Conservation (phyloP, 2,888 invertebrate genomes). For the Philereme transversata region DNA sequence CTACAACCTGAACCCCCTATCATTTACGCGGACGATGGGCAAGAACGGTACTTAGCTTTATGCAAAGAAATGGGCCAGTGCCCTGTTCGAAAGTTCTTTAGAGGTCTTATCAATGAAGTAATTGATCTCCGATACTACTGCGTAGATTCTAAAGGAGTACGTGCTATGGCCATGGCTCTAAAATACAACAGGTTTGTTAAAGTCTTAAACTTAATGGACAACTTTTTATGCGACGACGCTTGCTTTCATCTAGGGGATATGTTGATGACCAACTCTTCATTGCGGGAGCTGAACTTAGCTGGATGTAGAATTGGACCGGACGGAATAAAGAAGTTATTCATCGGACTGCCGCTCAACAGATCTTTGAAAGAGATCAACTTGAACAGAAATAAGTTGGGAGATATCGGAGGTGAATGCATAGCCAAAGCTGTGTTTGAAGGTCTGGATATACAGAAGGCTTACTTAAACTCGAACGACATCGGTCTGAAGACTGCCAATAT, state of each 20-base stretch:
- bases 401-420: conserved; percentile 27
- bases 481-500: conserved; percentile 48
- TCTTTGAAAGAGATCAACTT: conserved; percentile 30
- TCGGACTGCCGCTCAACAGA: conserved; percentile 24
- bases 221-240: conserved; percentile 61
- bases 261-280: conserved; percentile 52
- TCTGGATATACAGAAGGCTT: conserved; percentile 50
- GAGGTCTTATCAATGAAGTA: conserved; percentile 46
- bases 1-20: conserved; percentile 45
- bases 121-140: conserved; percentile 69
- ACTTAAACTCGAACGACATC: conserved; percentile 60
- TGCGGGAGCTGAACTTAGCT: conserved; percentile 58
- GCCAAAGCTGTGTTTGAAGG: conserved; percentile 41
- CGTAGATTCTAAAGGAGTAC: conserved; percentile 58
- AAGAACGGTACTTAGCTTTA: conserved; percentile 58
- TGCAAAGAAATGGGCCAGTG: conserved; percentile 63
- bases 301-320: conserved; percentile 56
- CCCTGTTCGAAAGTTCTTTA: conserved; percentile 57
- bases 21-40: conserved; percentile 63
- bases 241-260: conserved; percentile 67
- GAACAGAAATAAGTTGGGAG: conserved; percentile 29
- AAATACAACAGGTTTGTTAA: conserved; percentile 57
- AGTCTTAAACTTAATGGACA: conserved; percentile 59
- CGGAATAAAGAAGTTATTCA: conserved; percentile 21
- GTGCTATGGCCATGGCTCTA: conserved; percentile 64